phyloP scores from a whole-genome alignment of 2,888 invertebrate genomes.

The Eugnorisma glareosa region DNA sequence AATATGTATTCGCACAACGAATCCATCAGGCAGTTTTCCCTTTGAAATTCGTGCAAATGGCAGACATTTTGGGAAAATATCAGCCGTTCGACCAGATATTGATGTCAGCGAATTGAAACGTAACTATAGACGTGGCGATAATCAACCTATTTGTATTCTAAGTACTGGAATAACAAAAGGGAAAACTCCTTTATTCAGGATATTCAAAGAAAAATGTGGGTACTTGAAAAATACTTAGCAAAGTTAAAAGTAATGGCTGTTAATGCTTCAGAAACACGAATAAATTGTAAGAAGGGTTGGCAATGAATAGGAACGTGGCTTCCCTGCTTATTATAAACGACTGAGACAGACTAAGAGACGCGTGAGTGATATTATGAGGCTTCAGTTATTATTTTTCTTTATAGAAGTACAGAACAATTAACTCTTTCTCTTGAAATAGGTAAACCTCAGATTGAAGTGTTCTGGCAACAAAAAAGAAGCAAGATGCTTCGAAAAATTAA shows the following conservation, averaged over 20 bases:
- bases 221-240: constrained; percentile 34
- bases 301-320: constrained; percentile 46
- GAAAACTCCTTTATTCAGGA: constrained; percentile 6
- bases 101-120: constrained; percentile 58
- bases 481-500: background rate
- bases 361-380: constrained; percentile 35
- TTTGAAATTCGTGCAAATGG: constrained; percentile 50
- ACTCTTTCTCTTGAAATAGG: background rate
- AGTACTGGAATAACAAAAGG: constrained; percentile 36
- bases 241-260: constrained; percentile 22
- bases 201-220: constrained; percentile 39
- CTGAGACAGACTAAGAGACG: constrained; percentile 54
- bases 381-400: constrained; percentile 46
- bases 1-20: constrained; percentile 15
- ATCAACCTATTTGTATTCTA: constrained; percentile 56
- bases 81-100: constrained; percentile 47
- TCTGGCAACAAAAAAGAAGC: background rate
- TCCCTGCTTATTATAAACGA: constrained; percentile 47
- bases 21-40: constrained; percentile 17
- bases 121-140: constrained; percentile 38
- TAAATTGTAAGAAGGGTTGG: constrained; percentile 29
- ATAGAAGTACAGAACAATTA: constrained; percentile 16
- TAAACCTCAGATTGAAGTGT: background rate
- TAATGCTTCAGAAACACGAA: constrained; percentile 23
- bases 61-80: constrained; percentile 48